Percentiles rank a stretch among this genome's conserved stretches.
phyloP scores from a whole-genome alignment of 2,113 vertebrate species.

The Gambusia holbrooki region DNA sequence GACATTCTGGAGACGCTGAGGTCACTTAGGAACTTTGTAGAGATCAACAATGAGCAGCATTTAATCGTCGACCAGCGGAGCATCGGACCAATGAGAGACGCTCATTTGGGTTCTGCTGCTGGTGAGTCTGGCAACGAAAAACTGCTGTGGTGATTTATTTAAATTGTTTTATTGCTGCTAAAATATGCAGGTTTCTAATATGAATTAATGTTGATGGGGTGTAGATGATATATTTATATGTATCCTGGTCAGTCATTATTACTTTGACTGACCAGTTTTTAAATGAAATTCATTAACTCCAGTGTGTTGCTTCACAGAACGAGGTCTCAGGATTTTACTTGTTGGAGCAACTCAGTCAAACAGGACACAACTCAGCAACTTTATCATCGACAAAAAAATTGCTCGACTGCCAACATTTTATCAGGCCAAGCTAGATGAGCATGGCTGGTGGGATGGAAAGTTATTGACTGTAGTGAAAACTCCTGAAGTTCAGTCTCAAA shows the following conservation, averaged over 20 bases:
- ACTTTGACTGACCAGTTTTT: too few relatives aligned
- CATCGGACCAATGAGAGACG: background rate
- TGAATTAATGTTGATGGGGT: too few relatives aligned
- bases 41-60: background rate
- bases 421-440: background rate
- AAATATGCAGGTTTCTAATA: too few relatives aligned
- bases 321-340: conserved; percentile 38
- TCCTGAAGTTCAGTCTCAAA: conserved; percentile 18
- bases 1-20: background rate
- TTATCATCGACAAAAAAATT: background rate
- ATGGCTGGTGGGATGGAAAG: background rate
- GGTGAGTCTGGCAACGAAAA: background rate
- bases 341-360: conserved; percentile 33
- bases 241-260: too few relatives aligned
- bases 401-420: too few relatives aligned
- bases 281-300: too few relatives aligned
- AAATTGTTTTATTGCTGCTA: too few relatives aligned
- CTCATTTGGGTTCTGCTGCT: background rate
- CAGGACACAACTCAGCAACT: background rate
- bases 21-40: background rate
- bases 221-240: too few relatives aligned
- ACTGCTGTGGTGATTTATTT: background rate
- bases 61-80: background rate
- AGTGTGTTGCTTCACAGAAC: too few relatives aligned
- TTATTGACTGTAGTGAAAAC: conserved; percentile 23